Evolutionary conservation across 1,140 invertebrate genomes (phyloP), one percentile per base, ranked within the genome.

Genomic region (Anoplophora glabripennis): DNA sequence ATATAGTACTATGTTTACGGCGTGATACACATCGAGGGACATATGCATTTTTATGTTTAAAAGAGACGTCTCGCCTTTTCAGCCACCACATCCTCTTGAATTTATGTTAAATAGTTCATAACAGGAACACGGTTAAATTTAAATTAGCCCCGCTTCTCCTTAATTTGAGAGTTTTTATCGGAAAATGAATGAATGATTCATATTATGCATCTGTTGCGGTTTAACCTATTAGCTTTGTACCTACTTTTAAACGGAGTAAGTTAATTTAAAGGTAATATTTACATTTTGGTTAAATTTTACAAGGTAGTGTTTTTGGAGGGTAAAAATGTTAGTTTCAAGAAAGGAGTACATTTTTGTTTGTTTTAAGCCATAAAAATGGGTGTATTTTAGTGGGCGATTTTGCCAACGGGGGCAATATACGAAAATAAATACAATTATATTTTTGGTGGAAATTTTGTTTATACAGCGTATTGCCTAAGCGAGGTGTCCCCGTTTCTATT

Each of bases 1-100:
- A 33, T 33, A 53, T 44, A 53, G 45, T 42, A 42, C 42, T 53
- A 42, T 44, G 52, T 53, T 53, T 41, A 21, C 4, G 4, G 42
- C 40, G 45, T 41, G 52, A 44, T 53, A 42, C 8, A 12, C 38
- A 53, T 21, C 40, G 45, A 18, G 52, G 35, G 40, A 42, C 8
- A 12, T 18, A 53, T 21, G 45, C 40, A 53, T 28, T 28, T 28
- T 28, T 28, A 28, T 5, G 21, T n/a, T n/a, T n/a, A n/a, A 5
- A 28, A 5, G 21, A 28, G 21, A 5, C 21, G 21, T 28, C 21
- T 28, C 21, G 2, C 21, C 2, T 28, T 35, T 53, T 48, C 46
- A 48, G 46, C 36, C 28, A 35, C 46, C 28, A 48, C 33, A 52
- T 11, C 7, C 21, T n/a, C 9, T 44, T 10, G 21, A 17, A 44